phyloP scores from a whole-genome alignment of 2,113 vertebrate genomes.

The Casuarius casuarius region DNA sequence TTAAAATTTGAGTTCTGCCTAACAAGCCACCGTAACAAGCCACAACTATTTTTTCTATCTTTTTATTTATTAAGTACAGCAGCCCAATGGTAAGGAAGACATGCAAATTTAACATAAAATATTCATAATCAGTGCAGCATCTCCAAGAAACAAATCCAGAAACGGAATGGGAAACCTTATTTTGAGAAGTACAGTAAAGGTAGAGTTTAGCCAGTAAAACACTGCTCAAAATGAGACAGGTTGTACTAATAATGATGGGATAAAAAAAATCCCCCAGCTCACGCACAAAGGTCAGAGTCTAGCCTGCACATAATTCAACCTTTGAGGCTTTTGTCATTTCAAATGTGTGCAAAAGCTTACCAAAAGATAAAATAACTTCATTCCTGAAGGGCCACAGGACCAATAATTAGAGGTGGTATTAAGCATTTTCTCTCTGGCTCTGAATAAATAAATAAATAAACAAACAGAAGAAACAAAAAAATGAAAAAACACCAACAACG shows the following conservation, averaged over 20 bases:
- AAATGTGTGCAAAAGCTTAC: neutral
- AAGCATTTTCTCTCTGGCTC: neutral
- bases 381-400: neutral
- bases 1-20: neutral
- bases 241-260: neutral
- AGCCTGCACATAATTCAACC: neutral
- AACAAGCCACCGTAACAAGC: neutral
- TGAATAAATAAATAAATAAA: no score
- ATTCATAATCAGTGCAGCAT: neutral
- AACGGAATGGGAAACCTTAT: neutral
- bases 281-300: neutral
- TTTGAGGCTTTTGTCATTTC: neutral
- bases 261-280: neutral
- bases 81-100: neutral
- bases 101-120: constrained; percentile 4
- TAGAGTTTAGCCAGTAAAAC: neutral
- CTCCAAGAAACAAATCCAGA: neutral
- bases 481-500: neutral
- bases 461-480: neutral
- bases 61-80: constrained; percentile 23
- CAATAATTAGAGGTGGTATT: neutral
- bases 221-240: neutral
- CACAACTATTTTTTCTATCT: neutral
- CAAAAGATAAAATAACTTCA: neutral
- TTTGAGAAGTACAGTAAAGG: neutral